A percentile compares a stretch with the other conserved stretches of the same genome.
Conservation (phyloP, 1,140 invertebrate species). For the Metopolophium dirhodum region DNA sequence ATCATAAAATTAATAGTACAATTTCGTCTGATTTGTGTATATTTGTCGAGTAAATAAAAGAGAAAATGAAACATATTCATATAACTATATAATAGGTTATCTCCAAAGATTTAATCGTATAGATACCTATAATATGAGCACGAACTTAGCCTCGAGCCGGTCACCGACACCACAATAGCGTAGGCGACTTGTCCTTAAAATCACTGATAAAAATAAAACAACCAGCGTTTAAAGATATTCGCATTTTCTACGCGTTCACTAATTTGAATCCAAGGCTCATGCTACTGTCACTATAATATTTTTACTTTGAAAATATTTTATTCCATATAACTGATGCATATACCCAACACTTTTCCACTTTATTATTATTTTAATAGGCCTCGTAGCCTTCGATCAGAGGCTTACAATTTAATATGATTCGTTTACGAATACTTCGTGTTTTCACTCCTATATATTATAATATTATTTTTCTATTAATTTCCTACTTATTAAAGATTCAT, state of each 20-base stretch:
- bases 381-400: not conserved
- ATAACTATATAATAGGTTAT: conserved; percentile 9
- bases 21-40: not conserved
- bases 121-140: not conserved
- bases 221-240: not conserved
- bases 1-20: not conserved
- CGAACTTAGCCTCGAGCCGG: not conserved
- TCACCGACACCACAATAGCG: not conserved
- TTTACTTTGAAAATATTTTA: not conserved
- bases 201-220: conserved; percentile 20
- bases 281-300: not conserved
- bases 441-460: not conserved
- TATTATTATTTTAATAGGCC: not conserved
- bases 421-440: not conserved
- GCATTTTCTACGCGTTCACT: not conserved
- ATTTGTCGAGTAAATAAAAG: not conserved
- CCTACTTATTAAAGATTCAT: conserved; percentile 21
- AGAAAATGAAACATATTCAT: not conserved
- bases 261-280: not conserved
- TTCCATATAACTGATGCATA: not conserved
- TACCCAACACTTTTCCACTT: not conserved
- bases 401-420: not conserved
- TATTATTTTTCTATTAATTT: conserved; percentile 15
- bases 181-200: conserved; percentile 27
- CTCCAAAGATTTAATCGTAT: not conserved